These are phyloP conservation scores for Sus cebifrons DNA, from an alignment of 2,797 vertebrate genomes.

Conservation along the genomic window DNA sequence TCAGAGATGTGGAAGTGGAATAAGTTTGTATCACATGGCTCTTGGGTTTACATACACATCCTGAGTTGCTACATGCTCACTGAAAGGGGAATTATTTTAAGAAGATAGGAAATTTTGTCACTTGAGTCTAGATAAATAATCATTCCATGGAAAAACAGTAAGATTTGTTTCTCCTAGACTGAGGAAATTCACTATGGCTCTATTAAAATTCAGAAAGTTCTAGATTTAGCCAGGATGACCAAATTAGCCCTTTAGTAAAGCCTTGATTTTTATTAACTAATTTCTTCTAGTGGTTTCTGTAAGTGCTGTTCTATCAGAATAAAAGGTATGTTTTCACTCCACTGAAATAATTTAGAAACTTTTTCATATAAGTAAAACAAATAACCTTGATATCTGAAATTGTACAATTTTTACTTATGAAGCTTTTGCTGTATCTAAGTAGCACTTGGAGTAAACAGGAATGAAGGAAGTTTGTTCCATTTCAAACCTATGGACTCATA, in stretches of 20 bases:
- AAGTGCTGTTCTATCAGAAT: slow-evolving; percentile 44
- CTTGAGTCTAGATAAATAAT: not conserved
- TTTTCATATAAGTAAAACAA: slow-evolving; percentile 50
- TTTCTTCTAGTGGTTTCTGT: slow-evolving; percentile 14
- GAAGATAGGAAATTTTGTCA: slow-evolving; percentile 49
- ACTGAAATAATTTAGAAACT: slow-evolving; percentile 30
- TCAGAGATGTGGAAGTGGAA: not conserved
- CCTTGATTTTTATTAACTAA: slow-evolving; percentile 6
- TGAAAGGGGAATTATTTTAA: not conserved
- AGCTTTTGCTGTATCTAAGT: slow-evolving; percentile 28
- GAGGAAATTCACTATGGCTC: slow-evolving; percentile 13
- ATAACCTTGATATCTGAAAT: not conserved
- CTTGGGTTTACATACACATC: slow-evolving; percentile 1
- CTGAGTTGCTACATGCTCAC: not conserved
- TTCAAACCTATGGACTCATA: not conserved
- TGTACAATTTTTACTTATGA: not conserved
- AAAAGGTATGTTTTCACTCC: not conserved
- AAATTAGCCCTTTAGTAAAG: slow-evolving; percentile 10
- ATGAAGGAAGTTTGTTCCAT: slow-evolving; percentile 37
- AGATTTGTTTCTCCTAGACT: slow-evolving; percentile 6
- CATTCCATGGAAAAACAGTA: not conserved
- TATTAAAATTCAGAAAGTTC: slow-evolving; percentile 23
- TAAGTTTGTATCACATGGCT: not conserved
- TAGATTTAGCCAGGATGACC: slow-evolving; percentile 12
- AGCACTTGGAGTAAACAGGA: slow-evolving; percentile 27